Conservation (phyloP, 2,888 invertebrate genomes). For the Brachyptera risi region DNA sequence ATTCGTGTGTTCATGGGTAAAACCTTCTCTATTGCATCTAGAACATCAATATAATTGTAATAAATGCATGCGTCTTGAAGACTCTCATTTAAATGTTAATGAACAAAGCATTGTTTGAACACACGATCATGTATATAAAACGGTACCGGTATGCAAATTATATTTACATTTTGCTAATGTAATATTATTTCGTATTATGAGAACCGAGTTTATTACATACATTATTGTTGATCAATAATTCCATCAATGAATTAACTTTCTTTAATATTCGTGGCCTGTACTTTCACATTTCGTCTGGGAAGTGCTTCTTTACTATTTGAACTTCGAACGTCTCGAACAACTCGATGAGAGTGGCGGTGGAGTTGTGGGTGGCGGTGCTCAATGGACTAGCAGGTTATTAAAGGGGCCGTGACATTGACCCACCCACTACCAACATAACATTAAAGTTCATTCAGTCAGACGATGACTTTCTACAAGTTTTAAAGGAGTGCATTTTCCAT, state of each 20-base stretch:
- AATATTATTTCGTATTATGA: neutral
- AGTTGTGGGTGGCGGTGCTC: neutral
- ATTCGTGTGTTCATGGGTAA: too few relatives aligned
- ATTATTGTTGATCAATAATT: conserved; percentile 4
- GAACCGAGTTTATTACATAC: too few relatives aligned
- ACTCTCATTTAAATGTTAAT: too few relatives aligned
- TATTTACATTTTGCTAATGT: neutral
- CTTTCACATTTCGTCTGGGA: conserved; percentile 2
- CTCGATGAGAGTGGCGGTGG: neutral
- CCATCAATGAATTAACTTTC: conserved; percentile 14
- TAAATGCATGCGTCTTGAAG: too few relatives aligned
- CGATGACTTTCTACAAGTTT: neutral
- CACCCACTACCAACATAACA: neutral
- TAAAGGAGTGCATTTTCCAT: too few relatives aligned
- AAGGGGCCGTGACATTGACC: conserved; percentile 7
- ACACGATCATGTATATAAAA: too few relatives aligned
- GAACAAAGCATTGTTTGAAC: too few relatives aligned
- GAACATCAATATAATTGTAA: too few relatives aligned
- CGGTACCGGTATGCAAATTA: conserved; percentile 6
- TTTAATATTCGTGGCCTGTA: conserved; percentile 1
- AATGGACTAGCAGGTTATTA: neutral
- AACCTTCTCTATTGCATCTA: too few relatives aligned
- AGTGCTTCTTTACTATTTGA: neutral
- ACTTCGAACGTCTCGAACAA: neutral
- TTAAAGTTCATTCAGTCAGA: neutral